phyloP scores from a whole-genome alignment of 2,888 invertebrate species.

The Seira ritae region DNA sequence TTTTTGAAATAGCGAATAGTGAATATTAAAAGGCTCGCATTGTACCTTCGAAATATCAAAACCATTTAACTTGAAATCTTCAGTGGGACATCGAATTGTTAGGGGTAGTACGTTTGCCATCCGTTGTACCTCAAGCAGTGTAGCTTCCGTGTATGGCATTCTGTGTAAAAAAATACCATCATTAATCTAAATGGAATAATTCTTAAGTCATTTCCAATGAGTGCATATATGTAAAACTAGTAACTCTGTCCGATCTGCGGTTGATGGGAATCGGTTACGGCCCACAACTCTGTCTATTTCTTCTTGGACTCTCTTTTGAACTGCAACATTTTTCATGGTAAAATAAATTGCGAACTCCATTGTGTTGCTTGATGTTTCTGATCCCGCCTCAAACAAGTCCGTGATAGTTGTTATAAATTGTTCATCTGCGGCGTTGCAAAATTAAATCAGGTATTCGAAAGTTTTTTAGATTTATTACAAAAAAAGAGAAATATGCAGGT shows the following conservation, averaged over 20 bases:
- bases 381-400: slow-evolving; percentile 72
- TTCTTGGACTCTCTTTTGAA: slow-evolving; percentile 71
- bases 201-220: no score
- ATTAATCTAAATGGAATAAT: no score
- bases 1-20: no score
- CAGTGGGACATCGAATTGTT: slow-evolving; percentile 41
- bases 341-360: slow-evolving; percentile 71
- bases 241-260: slow-evolving; percentile 71
- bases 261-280: slow-evolving; percentile 69
- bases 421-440: slow-evolving; percentile 56
- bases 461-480: background rate
- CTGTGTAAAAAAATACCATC: no score
- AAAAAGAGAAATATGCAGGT: background rate
- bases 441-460: background rate
- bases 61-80: slow-evolving; percentile 25
- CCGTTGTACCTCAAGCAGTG: slow-evolving; percentile 56
- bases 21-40: no score
- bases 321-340: slow-evolving; percentile 70
- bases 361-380: slow-evolving; percentile 70
- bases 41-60: slow-evolving; percentile 52
- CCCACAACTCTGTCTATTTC: slow-evolving; percentile 74
- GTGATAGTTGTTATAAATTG: slow-evolving; percentile 67
- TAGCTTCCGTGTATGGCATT: slow-evolving; percentile 63
- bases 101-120: slow-evolving; percentile 59
- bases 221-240: no score